phyloP scores from a whole-genome alignment of 2,113 vertebrate species.

The Bubalus kerabau region DNA sequence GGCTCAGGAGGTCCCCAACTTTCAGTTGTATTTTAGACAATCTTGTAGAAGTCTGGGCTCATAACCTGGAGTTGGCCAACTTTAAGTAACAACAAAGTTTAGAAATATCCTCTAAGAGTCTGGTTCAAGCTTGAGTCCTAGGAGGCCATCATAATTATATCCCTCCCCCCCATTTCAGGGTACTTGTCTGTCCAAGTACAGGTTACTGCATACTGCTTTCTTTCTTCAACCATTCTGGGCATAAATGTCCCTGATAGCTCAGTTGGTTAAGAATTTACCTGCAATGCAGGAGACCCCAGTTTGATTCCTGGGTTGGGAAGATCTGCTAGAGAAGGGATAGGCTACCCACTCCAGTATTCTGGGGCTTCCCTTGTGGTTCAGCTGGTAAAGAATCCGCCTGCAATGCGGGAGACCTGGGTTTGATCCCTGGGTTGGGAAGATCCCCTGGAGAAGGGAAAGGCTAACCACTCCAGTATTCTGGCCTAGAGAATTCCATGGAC shows the following conservation, averaged over 20 bases:
- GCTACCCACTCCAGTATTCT: not conserved
- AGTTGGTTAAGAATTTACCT: not conserved
- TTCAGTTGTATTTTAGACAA: not conserved
- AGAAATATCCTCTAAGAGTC: not conserved
- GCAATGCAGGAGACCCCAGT: not conserved
- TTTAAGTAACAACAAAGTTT: not conserved
- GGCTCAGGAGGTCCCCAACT: not conserved
- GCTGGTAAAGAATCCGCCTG: not conserved
- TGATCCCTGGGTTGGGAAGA: not conserved
- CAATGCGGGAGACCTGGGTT: not conserved
- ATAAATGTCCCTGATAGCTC: not conserved
- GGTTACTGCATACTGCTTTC: not conserved
- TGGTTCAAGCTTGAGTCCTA: not conserved
- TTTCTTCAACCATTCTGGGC: not conserved
- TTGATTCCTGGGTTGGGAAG: not conserved
- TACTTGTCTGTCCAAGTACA: not conserved
- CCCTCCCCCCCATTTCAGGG: not conserved
- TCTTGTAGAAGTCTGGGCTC: not conserved
- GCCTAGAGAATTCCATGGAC: not conserved
- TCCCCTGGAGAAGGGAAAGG: not conserved
- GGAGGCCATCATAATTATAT: not conserved
- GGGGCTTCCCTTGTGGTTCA: not conserved
- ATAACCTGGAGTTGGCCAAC: not conserved
- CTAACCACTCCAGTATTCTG: not conserved
- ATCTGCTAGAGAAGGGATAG: not conserved